Evolutionary conservation across 1,140 invertebrate species (phyloP), one percentile per base, ranked within the genome.

Genomic region (Calosoma granatense): DNA sequence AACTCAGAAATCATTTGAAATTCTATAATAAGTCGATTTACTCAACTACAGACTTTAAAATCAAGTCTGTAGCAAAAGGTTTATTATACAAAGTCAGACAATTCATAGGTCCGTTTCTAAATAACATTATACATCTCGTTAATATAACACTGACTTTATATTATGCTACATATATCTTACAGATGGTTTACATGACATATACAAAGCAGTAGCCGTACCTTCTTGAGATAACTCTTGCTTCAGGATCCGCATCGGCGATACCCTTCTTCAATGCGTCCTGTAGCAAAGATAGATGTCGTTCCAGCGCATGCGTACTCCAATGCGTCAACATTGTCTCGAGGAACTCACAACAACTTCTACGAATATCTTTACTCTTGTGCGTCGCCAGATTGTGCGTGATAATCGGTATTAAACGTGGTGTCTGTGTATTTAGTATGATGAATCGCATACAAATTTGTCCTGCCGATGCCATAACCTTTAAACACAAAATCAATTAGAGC

Each of bases 341-440:
- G 67, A 94, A 87, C 72, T 97, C 94, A 70, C 86, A 93, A 54
- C 82, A 80, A 11, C 81, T 78, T 52, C 85, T 78, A 36, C 94
- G 79, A 65, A 97, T 96, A 56, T 97, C 91, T 78, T 90, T 94
- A 57, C 92, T 92, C 71, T 97, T 98, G 59, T 90, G 87, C 1
- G 75, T 77, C 53, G 77, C 81, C 51, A 94, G 67, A 65, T 88
- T 88, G 21, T 81, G 76, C 1, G 85, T 84, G n/a, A 98, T 82
- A 60, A 94, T 87, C 51, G 92, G 92, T 57, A 98, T 82, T 26
- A 97, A 78, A 57, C 93, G 80, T 26, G 82, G 81, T 64, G 85
- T 82, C 69, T 94, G 91, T 19, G 90, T 92, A 74, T 93, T 81
- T 66, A 85, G 83, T 51, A 98, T 86, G 20, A 98, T 90, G 74